A percentile compares a stretch with the other conserved stretches of the same genome.
Conservation (phyloP, 2,113 vertebrate species). For the Onychostoma macrolepis region DNA sequence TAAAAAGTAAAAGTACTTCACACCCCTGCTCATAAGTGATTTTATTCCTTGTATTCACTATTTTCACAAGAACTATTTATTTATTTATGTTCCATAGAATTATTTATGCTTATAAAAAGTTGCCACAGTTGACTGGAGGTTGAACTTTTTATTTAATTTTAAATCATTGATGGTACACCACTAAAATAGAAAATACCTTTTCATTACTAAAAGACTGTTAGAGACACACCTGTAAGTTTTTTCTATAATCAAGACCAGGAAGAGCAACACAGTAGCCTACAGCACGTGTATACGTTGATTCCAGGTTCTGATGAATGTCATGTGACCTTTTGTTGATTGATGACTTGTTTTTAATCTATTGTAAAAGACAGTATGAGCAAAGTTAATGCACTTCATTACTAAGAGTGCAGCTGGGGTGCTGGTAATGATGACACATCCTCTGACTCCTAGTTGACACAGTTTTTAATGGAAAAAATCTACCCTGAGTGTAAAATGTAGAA, state of each 20-base stretch:
- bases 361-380: conserved; percentile 39
- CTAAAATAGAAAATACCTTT: neutral
- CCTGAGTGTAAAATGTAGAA: neutral
- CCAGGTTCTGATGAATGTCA: conserved; percentile 56
- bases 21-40: too few relatives aligned
- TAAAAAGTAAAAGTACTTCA: too few relatives aligned
- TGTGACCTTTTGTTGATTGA: conserved; percentile 68
- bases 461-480: neutral
- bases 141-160: too few relatives aligned
- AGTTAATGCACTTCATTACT: conserved; percentile 55
- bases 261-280: neutral
- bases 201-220: neutral
- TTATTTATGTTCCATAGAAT: too few relatives aligned
- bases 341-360: conserved; percentile 59
- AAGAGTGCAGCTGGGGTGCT: conserved; percentile 58
- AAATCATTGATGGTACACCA: too few relatives aligned
- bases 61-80: too few relatives aligned
- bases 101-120: too few relatives aligned
- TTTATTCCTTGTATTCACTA: too few relatives aligned
- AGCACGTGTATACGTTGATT: neutral
- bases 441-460: neutral
- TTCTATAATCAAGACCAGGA: neutral
- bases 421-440: conserved; percentile 55
- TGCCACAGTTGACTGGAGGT: too few relatives aligned
- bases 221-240: conserved; percentile 10